Percentiles rank a stretch among this genome's conserved stretches.
These are phyloP conservation scores for Mythimna ferrago DNA, from an alignment of 2,888 invertebrate genomes.

Conservation along the genomic window DNA sequence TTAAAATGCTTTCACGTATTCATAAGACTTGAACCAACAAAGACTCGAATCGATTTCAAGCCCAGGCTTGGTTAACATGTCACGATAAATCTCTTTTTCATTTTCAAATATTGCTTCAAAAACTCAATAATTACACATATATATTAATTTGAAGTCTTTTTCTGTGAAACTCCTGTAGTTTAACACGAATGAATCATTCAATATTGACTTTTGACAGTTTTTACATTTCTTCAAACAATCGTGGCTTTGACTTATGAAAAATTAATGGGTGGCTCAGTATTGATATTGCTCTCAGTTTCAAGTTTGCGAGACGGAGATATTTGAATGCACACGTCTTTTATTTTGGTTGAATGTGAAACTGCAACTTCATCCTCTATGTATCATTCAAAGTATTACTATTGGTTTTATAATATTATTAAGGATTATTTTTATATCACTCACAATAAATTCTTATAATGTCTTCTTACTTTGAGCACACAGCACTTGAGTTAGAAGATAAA, in stretches of 20 bases:
- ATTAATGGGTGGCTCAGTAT: slow-evolving; percentile 29
- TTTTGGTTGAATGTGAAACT: background rate
- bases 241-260: slow-evolving; percentile 32
- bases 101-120: slow-evolving; percentile 57
- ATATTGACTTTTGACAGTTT: slow-evolving; percentile 65
- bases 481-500: slow-evolving; percentile 47
- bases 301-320: slow-evolving; percentile 22
- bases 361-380: background rate
- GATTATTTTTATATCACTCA: background rate
- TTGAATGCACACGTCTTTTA: slow-evolving; percentile 19
- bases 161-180: slow-evolving; percentile 46
- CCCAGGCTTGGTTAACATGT: slow-evolving; percentile 51
- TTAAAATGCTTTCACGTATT: slow-evolving; percentile 42
- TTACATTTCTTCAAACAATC: slow-evolving; percentile 71
- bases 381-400: background rate
- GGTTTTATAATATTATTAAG: too few species aligned
- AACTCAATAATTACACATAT: slow-evolving; percentile 67
- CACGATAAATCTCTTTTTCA: slow-evolving; percentile 69
- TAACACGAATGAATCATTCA: slow-evolving; percentile 75
- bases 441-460: slow-evolving; percentile 24
- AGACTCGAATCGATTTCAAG: slow-evolving; percentile 25
- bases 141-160: slow-evolving; percentile 64
- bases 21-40: slow-evolving; percentile 29
- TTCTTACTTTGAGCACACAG: slow-evolving; percentile 38
- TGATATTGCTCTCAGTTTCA: slow-evolving; percentile 39